Percentiles rank a stretch among this genome's conserved stretches.
Evolutionary conservation across 2,888 invertebrate species (phyloP).

Genomic region (Carcina quercana): DNA sequence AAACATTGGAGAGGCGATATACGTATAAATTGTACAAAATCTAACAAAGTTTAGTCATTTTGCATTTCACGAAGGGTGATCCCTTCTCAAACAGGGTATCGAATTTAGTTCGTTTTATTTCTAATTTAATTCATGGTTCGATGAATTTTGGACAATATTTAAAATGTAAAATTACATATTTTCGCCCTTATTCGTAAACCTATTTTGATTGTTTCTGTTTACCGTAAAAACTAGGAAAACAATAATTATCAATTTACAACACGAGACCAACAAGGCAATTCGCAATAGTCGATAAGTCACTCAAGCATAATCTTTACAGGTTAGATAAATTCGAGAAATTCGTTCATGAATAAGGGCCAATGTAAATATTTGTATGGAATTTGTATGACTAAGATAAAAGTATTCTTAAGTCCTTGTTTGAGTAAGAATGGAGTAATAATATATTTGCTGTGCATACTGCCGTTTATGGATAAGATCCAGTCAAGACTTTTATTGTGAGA

Average conservation of each 20-base stretch:
- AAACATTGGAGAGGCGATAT: conserved; percentile 22
- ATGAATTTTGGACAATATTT: conserved; percentile 57
- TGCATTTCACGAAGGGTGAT: conserved; percentile 19
- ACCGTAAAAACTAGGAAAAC: conserved; percentile 1
- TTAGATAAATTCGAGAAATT: too few species aligned
- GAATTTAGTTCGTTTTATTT: conserved; percentile 29
- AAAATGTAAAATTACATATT: conserved; percentile 25
- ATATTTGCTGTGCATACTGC: conserved; percentile 67
- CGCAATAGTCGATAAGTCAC: too few species aligned
- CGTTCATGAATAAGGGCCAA: conserved; percentile 43
- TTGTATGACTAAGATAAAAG: conserved; percentile 27
- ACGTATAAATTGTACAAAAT: conserved; percentile 33
- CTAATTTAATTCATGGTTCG: conserved; percentile 27
- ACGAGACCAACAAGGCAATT: too few species aligned
- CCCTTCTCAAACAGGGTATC: conserved; percentile 52
- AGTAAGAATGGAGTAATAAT: conserved; percentile 31
- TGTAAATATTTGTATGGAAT: conserved; percentile 58
- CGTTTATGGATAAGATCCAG: conserved; percentile 71
- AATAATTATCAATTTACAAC: too few species aligned
- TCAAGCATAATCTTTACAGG: too few species aligned
- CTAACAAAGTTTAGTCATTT: conserved; percentile 18
- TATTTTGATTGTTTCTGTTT: conserved; percentile 11
- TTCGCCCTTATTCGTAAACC: conserved; percentile 41
- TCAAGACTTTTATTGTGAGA: conserved; percentile 68
- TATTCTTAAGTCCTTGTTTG: conserved; percentile 38